Conservation (phyloP, 2,888 invertebrate genomes). For the Mythimna loreyi region DNA sequence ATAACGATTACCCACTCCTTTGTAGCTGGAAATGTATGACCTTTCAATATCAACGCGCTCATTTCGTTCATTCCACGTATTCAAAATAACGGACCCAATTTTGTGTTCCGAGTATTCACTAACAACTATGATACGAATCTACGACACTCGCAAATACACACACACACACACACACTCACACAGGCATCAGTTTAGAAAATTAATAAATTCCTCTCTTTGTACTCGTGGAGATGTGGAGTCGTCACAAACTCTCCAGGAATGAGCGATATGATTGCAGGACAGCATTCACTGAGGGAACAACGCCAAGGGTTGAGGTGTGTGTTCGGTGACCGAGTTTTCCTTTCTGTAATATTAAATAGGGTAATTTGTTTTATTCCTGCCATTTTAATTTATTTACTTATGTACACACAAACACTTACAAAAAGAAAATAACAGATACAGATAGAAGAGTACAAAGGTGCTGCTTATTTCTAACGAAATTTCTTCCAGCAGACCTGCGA, state of each 20-base stretch:
- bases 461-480: too few species aligned
- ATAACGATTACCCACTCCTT: too few species aligned
- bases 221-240: neutral
- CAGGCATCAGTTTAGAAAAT: conserved; percentile 1
- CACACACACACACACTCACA: neutral
- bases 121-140: neutral
- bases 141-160: neutral
- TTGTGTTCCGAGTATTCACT: neutral
- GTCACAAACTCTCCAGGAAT: neutral
- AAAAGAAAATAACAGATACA: too few species aligned
- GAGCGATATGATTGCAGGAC: conserved; percentile 3
- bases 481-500: too few species aligned
- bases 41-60: neutral
- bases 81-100: neutral
- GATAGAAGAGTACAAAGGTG: too few species aligned
- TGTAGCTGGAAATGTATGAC: neutral
- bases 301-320: neutral
- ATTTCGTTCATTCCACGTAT: neutral
- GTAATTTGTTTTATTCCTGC: neutral
- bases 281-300: conserved; percentile 10
- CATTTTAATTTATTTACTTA: too few species aligned
- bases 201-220: conserved; percentile 11
- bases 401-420: too few species aligned
- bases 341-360: neutral
- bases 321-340: neutral